These are phyloP conservation scores for Brassicogethes aeneus DNA, from an alignment of 2,888 invertebrate species.

Conservation along the genomic window DNA sequence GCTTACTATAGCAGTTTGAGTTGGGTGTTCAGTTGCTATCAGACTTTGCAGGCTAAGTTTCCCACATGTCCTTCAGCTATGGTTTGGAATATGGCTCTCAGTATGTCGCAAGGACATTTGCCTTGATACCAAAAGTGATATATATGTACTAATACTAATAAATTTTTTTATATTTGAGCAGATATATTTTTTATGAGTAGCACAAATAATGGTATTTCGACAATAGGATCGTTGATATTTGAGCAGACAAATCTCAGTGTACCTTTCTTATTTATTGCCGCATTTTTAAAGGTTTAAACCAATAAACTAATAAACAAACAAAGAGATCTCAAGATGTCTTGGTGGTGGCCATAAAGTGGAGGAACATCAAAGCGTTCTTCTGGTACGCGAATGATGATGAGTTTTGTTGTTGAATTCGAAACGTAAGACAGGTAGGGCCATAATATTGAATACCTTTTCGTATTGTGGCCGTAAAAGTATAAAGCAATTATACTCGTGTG, in stretches of 20 bases:
- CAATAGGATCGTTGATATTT: no score
- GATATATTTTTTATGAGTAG: background rate
- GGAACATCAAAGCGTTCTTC: background rate
- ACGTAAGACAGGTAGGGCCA: background rate
- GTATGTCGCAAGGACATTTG: no score
- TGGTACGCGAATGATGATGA: no score
- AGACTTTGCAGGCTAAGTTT: no score
- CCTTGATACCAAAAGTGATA: no score
- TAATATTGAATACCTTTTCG: background rate
- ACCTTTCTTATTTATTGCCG: background rate
- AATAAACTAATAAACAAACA: background rate
- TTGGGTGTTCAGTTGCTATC: no score
- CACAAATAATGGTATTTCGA: background rate
- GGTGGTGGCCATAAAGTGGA: background rate
- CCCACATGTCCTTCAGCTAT: no score
- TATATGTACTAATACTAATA: background rate
- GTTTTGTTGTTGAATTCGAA: no score
- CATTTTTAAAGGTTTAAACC: background rate
- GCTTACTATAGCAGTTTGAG: no score
- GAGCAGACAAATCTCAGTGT: no score
- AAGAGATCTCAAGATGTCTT: background rate
- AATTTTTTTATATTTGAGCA: background rate
- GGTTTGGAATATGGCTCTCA: no score
- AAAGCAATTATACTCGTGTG: background rate
- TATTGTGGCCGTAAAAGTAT: background rate